phyloP scores from a whole-genome alignment of 2,113 vertebrate species.

The Xenopus borealis region DNA sequence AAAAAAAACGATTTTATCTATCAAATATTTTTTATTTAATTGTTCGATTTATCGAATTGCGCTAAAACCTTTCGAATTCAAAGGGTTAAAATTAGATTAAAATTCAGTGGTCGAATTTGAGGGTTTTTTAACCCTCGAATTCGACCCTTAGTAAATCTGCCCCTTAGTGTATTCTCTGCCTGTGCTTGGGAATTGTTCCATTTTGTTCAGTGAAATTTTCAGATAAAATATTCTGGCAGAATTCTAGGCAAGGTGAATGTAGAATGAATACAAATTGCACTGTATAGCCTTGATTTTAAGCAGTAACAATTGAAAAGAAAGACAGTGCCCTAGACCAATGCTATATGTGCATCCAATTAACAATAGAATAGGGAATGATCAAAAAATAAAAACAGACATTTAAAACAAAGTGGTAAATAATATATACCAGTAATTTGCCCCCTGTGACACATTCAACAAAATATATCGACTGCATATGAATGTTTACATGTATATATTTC shows the following conservation, averaged over 20 bases:
- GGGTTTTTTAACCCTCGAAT: too few species aligned
- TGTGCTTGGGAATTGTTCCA: conserved; percentile 42
- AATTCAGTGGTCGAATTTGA: too few species aligned
- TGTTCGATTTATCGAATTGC: too few species aligned
- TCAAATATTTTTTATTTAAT: too few species aligned
- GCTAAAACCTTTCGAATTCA: too few species aligned
- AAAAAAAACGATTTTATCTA: too few species aligned
- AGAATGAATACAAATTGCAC: conserved; percentile 45
- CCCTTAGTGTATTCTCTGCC: conserved; percentile 39
- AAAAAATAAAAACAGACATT: conserved; percentile 28
- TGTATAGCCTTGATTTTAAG: conserved; percentile 45
- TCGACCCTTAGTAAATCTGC: too few species aligned
- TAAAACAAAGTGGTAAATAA: conserved; percentile 25
- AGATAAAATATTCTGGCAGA: conserved; percentile 47
- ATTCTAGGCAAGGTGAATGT: conserved; percentile 42
- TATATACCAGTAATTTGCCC: conserved; percentile 38
- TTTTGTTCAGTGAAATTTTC: conserved; percentile 45
- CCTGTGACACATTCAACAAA: conserved; percentile 21
- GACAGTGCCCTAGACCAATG: conserved; percentile 46
- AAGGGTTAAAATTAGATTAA: too few species aligned
- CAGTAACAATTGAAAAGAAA: conserved; percentile 44
- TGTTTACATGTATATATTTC: background rate
- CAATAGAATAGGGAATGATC: conserved; percentile 35
- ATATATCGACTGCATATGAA: conserved; percentile 34
- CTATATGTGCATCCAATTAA: conserved; percentile 46